Evolutionary conservation across 2,113 vertebrate genomes (phyloP).

Genomic region (Ophthalmolycus amberensis): DNA sequence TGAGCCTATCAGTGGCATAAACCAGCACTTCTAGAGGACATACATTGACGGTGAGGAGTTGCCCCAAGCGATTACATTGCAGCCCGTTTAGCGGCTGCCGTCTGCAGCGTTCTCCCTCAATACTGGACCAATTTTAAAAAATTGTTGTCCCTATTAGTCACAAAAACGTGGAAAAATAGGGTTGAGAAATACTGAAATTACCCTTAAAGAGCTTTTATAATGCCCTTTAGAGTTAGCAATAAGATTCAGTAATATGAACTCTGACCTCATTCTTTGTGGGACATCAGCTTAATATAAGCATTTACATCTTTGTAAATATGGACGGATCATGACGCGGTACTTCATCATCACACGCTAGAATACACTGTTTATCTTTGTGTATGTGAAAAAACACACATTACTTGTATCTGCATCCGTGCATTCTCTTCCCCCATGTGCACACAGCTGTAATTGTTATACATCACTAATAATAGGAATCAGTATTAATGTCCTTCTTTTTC

Average conservation of each 20-base stretch:
- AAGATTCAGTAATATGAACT: not conserved
- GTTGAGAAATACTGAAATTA: not conserved
- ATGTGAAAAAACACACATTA: not conserved
- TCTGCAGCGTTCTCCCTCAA: not conserved
- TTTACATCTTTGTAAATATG: conserved; percentile 30
- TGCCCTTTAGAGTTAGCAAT: not conserved
- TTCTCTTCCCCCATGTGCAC: not conserved
- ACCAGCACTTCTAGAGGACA: not conserved
- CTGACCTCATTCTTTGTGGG: not conserved
- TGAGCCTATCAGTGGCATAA: not conserved
- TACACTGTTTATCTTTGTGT: conserved; percentile 1
- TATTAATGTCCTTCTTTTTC: conserved; percentile 46
- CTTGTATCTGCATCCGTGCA: conserved; percentile 1
- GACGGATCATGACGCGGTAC: not conserved
- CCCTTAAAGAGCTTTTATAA: not conserved
- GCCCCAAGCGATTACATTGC: not conserved
- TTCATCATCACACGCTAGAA: conserved; percentile 6
- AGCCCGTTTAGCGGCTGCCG: not conserved
- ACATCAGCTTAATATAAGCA: conserved; percentile 59
- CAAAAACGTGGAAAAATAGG: not conserved
- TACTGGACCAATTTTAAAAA: not conserved
- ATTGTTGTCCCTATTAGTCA: not conserved
- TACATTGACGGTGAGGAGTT: not conserved
- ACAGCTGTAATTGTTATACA: conserved; percentile 4
- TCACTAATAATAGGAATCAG: conserved; percentile 12